Base-by-base conservation (phyloP, 1,140 invertebrate genomes). In the Hylaeus volcanicus region DNA sequence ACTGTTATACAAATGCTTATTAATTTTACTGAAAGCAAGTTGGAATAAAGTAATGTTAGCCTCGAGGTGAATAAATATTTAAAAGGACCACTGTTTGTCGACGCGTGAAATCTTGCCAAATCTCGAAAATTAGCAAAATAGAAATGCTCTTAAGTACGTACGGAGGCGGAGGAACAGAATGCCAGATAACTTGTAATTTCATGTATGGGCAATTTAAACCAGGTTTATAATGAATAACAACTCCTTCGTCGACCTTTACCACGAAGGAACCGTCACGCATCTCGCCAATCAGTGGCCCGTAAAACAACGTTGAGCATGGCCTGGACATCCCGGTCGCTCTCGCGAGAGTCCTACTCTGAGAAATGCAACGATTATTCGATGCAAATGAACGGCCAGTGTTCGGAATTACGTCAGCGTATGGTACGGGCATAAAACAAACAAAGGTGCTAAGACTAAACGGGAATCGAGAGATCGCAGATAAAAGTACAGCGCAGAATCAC, bases 281-380 rank as follows among this genome's bases (percentile, higher is more conserved):
- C 74, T 55, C 60, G 65, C 51, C 74, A 74, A 87, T 85, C 85
- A 86, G 51, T 39, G 15, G 70, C 15, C 55, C 61, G 65, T 73
- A 63, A 73, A 80, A 74, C 60, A 61, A 61, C 51, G 43, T 26
- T 12, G 66, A 64, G 77, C 83, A 82, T 14, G 60, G 6, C 37
- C 58, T 85, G 77, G 77, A 86, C 88, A 86, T 88, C 83, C 81
- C 74, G 55, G 74, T 80, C 78, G 72, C 60, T 71, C 72, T 80
- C 58, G 65, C 45, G 55, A 74, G 55, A 74, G 15, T 61, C 79
- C 58, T 68, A 74, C 81, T 74, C 74, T 87, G 85, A 69, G 81
- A 89, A 89, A 89, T 73, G 66, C 85, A 83, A 81, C 77, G 86
- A 88, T 82, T 75, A 88, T 88, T 85, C 83, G 79, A 89, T 86